Evolutionary conservation across 2,888 invertebrate genomes (phyloP), one percentile per base, ranked within the genome.

Genomic region (Pecten maximus): DNA sequence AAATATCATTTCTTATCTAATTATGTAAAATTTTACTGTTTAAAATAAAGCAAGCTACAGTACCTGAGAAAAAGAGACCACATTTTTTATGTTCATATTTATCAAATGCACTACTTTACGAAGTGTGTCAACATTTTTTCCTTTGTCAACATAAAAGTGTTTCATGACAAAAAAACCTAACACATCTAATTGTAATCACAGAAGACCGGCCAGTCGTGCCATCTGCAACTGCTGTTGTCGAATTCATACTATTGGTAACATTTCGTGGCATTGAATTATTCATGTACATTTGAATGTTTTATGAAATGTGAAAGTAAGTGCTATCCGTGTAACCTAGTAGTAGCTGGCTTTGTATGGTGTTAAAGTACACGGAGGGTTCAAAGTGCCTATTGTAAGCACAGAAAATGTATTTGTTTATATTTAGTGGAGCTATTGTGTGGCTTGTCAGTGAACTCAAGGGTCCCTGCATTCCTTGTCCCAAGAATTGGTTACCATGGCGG

Each of bases 261-360:
- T 74, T 74, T 74, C 74, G 28, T 74, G 74, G 74, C 74, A 74
- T 74, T 74, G 74, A 74, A 74, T 74, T 35, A 74, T 74, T 74
- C 74, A 74, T 74, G 74, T 74, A 74, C 74, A 74, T 74, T 74
- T 74, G 74, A 74, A 74, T 74, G 74, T 74, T 74, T 74, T 74
- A 74, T 74, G 35, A 74, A 74, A 74, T 74, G 35, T 35, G 74
- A 74, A 74, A 74, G 74, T 74, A 35, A 74, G 74, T 35, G 74
- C 10, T 74, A 74, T 74, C 74, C 10, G 74, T 74, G 35, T 74
- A 74, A 28, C 74, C 12, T 23, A 1, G 15, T 12, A 74, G 74
- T 74, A 74, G 35, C 28, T 74, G 74, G 74, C 74, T 74, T 74
- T 74, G 74, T 74, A 74, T 35, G 35, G 74, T 10, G 23, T 74